These are phyloP conservation scores for Solen grandis DNA, from an alignment of 1,140 invertebrate species.

Conservation along the genomic window DNA sequence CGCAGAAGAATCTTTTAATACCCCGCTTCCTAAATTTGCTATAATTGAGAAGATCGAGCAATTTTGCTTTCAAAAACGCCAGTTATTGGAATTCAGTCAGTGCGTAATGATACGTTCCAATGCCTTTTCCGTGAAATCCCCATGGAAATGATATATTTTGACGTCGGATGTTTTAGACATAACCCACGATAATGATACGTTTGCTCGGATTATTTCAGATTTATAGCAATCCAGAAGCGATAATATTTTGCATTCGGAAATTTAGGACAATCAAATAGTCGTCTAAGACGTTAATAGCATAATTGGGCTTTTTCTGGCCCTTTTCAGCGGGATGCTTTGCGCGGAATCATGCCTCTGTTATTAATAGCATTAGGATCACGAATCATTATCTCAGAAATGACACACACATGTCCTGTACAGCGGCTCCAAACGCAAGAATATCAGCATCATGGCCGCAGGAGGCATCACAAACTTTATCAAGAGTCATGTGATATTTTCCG, in stretches of 20 bases:
- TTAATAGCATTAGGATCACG: too few relatives aligned
- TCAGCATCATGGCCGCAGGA: too few relatives aligned
- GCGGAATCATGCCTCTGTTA: too few relatives aligned
- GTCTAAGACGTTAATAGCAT: constrained; percentile 38
- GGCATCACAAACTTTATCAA: too few relatives aligned
- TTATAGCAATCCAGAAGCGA: constrained; percentile 48
- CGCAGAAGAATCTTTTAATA: constrained; percentile 53
- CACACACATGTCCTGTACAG: too few relatives aligned
- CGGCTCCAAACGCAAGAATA: too few relatives aligned
- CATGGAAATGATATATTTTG: constrained; percentile 54
- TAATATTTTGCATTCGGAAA: constrained; percentile 27
- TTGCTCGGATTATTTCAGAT: constrained; percentile 38
- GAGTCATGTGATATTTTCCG: too few relatives aligned
- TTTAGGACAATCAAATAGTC: constrained; percentile 51
- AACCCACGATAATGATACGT: constrained; percentile 43
- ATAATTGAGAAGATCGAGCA: constrained; percentile 54
- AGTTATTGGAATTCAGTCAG: constrained; percentile 38
- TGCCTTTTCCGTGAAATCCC: constrained; percentile 46
- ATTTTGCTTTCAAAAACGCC: constrained; percentile 58
- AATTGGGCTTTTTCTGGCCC: constrained; percentile 40
- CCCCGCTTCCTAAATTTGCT: constrained; percentile 45
- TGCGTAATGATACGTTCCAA: constrained; percentile 45
- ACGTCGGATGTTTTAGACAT: constrained; percentile 50
- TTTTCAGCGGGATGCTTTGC: constrained; percentile 52
- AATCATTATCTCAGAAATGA: too few relatives aligned